phyloP scores from a whole-genome alignment of 2,888 invertebrate genomes.

The Mystacides longicornis region DNA sequence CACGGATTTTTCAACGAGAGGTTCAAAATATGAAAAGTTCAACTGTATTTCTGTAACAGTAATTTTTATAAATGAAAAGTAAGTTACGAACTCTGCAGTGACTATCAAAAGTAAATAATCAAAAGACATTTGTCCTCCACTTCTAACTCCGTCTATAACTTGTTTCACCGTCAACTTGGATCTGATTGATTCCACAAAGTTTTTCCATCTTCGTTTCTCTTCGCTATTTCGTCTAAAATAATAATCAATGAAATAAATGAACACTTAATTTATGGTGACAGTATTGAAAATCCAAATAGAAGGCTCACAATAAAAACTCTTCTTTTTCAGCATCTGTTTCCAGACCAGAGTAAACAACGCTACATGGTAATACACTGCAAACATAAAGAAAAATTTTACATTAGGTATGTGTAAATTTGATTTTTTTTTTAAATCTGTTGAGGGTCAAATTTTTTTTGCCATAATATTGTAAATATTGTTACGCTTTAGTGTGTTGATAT shows the following conservation, averaged over 20 bases:
- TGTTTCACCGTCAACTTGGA: conserved; percentile 76
- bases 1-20: too few species aligned
- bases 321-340: conserved; percentile 35
- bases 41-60: too few species aligned
- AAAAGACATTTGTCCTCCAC: conserved; percentile 73
- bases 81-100: conserved; percentile 66
- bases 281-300: not conserved
- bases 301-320: conserved; percentile 37
- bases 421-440: too few species aligned
- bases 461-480: too few species aligned
- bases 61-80: too few species aligned
- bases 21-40: too few species aligned
- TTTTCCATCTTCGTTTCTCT: conserved; percentile 58
- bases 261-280: not conserved
- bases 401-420: too few species aligned
- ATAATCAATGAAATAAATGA: not conserved
- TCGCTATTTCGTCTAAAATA: conserved; percentile 39
- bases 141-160: conserved; percentile 71
- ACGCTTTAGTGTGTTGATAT: too few species aligned
- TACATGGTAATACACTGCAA: conserved; percentile 55
- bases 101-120: conserved; percentile 73
- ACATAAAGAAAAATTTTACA: not conserved
- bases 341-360: conserved; percentile 46
- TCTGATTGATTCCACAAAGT: conserved; percentile 68
- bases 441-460: too few species aligned